Conservation (phyloP, 2,113 vertebrate genomes). For the Bufo bufo region DNA sequence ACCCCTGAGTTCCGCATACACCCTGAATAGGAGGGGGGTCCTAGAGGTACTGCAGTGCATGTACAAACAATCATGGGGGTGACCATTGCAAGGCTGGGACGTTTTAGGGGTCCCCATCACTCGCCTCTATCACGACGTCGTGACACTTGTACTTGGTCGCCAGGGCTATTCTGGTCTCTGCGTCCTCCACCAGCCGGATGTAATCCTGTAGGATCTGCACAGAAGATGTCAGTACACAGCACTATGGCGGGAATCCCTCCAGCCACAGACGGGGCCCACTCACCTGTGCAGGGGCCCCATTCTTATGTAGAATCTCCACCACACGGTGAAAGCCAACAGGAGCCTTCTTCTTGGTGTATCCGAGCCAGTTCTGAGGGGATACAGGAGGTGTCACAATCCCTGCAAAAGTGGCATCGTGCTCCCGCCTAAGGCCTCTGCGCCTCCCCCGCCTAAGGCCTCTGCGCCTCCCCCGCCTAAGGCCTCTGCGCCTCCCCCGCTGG, state of each 20-base stretch:
- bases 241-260: background rate
- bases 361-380: conserved; percentile 87
- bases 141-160: conserved; percentile 94
- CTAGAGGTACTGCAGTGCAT: too few relatives aligned
- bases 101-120: conserved; percentile 44
- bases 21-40: too few relatives aligned
- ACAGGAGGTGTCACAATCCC: background rate
- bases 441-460: background rate
- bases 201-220: conserved; percentile 88
- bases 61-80: too few relatives aligned
- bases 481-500: too few relatives aligned
- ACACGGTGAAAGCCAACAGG: conserved; percentile 90
- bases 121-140: conserved; percentile 90
- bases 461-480: background rate
- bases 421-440: background rate
- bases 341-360: conserved; percentile 89
- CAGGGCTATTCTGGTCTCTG: conserved; percentile 80
- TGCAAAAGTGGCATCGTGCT: background rate
- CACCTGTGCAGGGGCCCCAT: conserved; percentile 88
- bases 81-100: too few relatives aligned
- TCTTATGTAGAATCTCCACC: conserved; percentile 92
- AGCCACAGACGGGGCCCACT: conserved; percentile 13
- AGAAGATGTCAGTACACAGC: conserved; percentile 31
- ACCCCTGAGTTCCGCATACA: too few relatives aligned
- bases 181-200: conserved; percentile 85